These are phyloP conservation scores for Oegoconia quadripuncta DNA, from an alignment of 2,888 invertebrate genomes.

Conservation along the genomic window DNA sequence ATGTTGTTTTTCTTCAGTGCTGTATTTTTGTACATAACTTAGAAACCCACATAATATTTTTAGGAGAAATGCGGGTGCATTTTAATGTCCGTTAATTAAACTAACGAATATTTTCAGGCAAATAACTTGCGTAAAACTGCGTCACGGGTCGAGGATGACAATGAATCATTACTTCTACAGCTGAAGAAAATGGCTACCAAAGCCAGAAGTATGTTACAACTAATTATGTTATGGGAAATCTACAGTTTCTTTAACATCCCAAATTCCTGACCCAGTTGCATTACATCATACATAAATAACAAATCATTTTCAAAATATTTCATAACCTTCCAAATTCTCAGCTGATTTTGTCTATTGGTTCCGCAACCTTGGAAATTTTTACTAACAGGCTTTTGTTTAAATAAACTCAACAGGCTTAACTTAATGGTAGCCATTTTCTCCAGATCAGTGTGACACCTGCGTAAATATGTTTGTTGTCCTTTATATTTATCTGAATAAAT, in stretches of 20 bases:
- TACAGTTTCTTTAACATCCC: conserved; percentile 21
- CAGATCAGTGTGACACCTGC: conserved; percentile 36
- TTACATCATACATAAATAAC: conserved; percentile 20
- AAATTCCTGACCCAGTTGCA: conserved; percentile 16
- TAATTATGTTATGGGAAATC: conserved; percentile 57
- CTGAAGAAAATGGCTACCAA: conserved; percentile 97
- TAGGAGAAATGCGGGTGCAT: conserved; percentile 15
- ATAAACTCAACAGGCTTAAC: conserved; percentile 47
- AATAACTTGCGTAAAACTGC: conserved; percentile 93
- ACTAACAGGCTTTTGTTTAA: conserved; percentile 62
- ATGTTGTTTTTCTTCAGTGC: conserved; percentile 34
- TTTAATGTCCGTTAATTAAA: conserved; percentile 37
- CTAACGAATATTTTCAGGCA: conserved; percentile 83
- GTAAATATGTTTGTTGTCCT: conserved; percentile 8
- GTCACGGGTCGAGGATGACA: conserved; percentile 96
- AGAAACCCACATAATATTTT: conserved; percentile 21
- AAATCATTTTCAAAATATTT: conserved; percentile 13
- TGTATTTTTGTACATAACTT: conserved; percentile 39
- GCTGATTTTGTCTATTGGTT: conserved; percentile 34
- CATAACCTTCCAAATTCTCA: conserved; percentile 29
- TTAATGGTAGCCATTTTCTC: conserved; percentile 78
- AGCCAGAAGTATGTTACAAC: conserved; percentile 85
- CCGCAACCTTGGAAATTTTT: conserved; percentile 40
- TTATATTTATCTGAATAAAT: conserved; percentile 6
- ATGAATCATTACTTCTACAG: conserved; percentile 96